Conservation (phyloP, 2,113 vertebrate genomes). For the Cercocebus atys region DNA sequence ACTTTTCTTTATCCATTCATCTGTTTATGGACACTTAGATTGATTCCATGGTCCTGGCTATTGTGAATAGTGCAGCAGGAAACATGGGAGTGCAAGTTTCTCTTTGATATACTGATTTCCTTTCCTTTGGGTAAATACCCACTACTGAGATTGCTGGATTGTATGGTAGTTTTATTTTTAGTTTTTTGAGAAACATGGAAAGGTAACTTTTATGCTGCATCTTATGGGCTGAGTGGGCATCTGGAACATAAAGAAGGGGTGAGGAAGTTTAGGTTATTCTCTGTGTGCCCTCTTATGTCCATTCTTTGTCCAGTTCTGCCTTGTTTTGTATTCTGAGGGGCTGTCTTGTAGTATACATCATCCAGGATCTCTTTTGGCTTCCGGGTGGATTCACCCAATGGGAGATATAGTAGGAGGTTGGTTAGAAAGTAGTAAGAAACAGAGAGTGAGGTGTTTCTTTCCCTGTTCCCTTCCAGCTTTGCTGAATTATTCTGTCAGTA, state of each 20-base stretch:
- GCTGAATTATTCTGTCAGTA: neutral
- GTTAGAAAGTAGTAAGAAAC: neutral
- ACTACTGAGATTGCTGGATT: neutral
- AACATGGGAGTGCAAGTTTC: neutral
- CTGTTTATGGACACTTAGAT: neutral
- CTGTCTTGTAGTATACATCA: neutral
- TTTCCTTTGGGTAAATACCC: neutral
- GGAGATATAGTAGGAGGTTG: neutral
- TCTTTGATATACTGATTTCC: neutral
- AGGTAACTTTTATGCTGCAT: neutral
- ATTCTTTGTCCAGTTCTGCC: neutral
- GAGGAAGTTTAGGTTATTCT: neutral
- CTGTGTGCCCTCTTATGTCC: neutral
- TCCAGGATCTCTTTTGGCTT: neutral
- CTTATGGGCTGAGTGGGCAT: neutral
- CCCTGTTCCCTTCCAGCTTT: neutral
- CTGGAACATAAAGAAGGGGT: neutral
- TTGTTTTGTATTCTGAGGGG: neutral
- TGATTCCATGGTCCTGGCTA: neutral
- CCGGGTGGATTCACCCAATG: neutral
- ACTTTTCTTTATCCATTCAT: neutral
- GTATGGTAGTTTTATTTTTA: neutral
- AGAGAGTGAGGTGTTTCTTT: neutral
- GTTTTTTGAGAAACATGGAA: neutral
- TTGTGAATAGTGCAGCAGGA: neutral